Conservation (phyloP, 2,113 vertebrate genomes). For the Bufo gargarizans region DNA sequence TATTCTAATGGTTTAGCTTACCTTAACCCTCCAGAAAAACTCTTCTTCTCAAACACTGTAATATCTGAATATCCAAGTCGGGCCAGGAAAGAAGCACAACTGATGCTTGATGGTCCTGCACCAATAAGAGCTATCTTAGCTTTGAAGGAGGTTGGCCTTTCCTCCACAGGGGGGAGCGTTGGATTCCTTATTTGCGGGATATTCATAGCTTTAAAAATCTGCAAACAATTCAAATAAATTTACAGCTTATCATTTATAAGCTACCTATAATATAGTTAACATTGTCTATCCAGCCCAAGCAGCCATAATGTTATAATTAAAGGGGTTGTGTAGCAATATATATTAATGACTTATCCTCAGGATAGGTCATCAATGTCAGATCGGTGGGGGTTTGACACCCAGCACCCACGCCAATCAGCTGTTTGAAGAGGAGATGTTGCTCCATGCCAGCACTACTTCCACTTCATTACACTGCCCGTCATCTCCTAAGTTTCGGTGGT, state of each 20-base stretch:
- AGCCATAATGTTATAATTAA: too few species aligned
- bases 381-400: too few species aligned
- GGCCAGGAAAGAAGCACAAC: conserved; percentile 83
- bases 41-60: conserved; percentile 83
- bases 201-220: conserved; percentile 86
- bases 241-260: neutral
- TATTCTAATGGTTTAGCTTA: conserved; percentile 60
- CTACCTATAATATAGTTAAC: too few species aligned
- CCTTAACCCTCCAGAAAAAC: conserved; percentile 84
- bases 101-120: conserved; percentile 83
- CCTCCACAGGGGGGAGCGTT: conserved; percentile 68
- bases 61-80: conserved; percentile 81
- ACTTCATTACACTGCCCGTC: too few species aligned
- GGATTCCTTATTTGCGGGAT: conserved; percentile 81
- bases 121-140: conserved; percentile 83
- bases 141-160: conserved; percentile 76
- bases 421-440: too few species aligned
- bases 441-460: too few species aligned
- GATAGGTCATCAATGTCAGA: too few species aligned
- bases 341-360: too few species aligned
- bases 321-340: too few species aligned
- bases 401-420: too few species aligned
- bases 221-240: neutral
- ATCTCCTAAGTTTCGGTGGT: too few species aligned
- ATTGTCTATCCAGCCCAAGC: too few species aligned